Evolutionary conservation across 2,888 invertebrate species (phyloP).

Genomic region (Troilus luridus): DNA sequence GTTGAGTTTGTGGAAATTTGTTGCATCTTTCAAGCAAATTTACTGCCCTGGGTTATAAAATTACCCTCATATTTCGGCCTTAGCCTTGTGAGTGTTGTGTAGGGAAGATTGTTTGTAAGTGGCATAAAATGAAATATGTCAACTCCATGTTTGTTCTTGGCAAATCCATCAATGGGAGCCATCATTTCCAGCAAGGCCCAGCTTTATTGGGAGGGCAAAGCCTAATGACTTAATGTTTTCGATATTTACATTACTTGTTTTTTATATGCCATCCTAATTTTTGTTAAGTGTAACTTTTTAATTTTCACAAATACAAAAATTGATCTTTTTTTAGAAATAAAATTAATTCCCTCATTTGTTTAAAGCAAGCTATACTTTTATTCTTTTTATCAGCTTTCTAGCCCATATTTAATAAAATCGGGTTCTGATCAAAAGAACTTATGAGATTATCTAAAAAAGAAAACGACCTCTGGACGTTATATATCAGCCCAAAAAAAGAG

Average conservation of each 20-base stretch:
- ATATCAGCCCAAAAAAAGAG: neutral
- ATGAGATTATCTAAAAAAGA: neutral
- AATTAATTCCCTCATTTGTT: too few species aligned
- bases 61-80: neutral
- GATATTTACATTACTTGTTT: too few species aligned
- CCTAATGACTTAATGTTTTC: too few species aligned
- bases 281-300: too few species aligned
- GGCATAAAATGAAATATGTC: conserved; percentile 7
- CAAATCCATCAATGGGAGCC: neutral
- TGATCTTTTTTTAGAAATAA: too few species aligned
- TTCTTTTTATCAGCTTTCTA: neutral
- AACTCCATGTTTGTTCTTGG: neutral
- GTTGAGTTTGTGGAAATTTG: neutral
- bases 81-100: neutral
- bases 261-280: too few species aligned
- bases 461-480: neutral
- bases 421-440: neutral
- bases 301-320: too few species aligned
- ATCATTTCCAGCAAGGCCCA: neutral
- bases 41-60: neutral
- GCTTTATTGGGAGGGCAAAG: neutral
- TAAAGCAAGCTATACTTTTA: neutral
- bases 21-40: neutral
- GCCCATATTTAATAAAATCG: neutral
- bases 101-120: conserved; percentile 1